Conservation (phyloP, 2,888 invertebrate genomes). For the Myopa testacea region DNA sequence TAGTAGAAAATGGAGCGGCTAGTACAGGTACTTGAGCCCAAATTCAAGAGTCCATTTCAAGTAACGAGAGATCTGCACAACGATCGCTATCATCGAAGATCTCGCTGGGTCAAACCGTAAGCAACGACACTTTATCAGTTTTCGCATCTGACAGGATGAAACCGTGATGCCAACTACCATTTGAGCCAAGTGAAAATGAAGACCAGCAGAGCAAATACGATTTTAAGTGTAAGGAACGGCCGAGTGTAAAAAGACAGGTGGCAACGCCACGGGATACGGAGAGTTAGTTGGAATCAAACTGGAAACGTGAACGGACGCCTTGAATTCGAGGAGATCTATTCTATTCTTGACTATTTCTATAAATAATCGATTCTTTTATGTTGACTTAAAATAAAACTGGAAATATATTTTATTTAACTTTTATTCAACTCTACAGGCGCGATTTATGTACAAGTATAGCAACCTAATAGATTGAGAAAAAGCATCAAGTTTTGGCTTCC, state of each 20-base stretch:
- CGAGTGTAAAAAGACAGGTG: conserved; percentile 11
- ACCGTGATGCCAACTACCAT: conserved; percentile 44
- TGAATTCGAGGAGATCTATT: too few species aligned
- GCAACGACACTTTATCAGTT: conserved; percentile 44
- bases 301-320: background rate
- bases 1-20: conserved; percentile 41
- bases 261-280: background rate
- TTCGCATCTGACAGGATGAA: conserved; percentile 48
- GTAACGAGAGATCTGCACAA: conserved; percentile 44
- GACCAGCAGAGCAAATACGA: conserved; percentile 24
- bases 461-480: too few species aligned
- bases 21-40: conserved; percentile 44
- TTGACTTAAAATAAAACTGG: too few species aligned
- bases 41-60: conserved; percentile 49
- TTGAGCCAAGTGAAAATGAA: background rate
- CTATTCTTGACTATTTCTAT: too few species aligned
- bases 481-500: too few species aligned
- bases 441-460: too few species aligned
- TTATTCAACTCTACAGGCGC: too few species aligned
- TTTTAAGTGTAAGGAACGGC: background rate
- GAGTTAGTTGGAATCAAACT: background rate
- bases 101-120: conserved; percentile 46
- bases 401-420: too few species aligned
- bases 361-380: too few species aligned
- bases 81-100: conserved; percentile 50